Evolutionary conservation across 2,113 vertebrate genomes (phyloP).

Genomic region (Chaenogobius annularis): DNA sequence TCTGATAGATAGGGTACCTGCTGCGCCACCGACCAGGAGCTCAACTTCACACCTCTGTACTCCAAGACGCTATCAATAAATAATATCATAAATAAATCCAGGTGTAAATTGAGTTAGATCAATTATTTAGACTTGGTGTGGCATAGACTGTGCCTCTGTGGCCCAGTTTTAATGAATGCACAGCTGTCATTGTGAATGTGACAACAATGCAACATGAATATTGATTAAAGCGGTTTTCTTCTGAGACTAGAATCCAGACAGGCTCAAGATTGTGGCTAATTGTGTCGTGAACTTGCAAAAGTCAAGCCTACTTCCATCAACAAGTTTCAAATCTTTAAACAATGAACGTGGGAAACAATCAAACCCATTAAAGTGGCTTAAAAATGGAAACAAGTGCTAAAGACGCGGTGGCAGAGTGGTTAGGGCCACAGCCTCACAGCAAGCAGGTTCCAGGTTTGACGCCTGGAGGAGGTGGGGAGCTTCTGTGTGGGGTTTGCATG

Average conservation of each 20-base stretch:
- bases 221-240: conserved; percentile 31
- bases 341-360: neutral
- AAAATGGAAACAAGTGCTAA: neutral
- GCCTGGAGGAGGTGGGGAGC: no score
- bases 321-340: neutral
- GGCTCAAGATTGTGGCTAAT: conserved; percentile 10
- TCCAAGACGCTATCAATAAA: conserved; percentile 69
- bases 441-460: no score
- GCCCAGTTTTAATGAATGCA: conserved; percentile 55
- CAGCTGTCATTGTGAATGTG: conserved; percentile 46
- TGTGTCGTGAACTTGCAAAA: conserved; percentile 19
- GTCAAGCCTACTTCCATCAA: conserved; percentile 9
- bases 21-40: conserved; percentile 44
- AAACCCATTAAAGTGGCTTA: neutral
- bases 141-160: conserved; percentile 43
- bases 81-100: conserved; percentile 75
- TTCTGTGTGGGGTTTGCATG: no score
- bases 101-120: conserved; percentile 74
- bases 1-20: conserved; percentile 65
- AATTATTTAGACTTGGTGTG: conserved; percentile 73
- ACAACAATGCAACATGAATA: conserved; percentile 50
- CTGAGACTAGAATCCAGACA: conserved; percentile 11
- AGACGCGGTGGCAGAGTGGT: neutral
- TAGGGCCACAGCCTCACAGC: no score
- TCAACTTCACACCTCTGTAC: conserved; percentile 37